phyloP scores from a whole-genome alignment of 1,140 invertebrate species.

The Diorhabda sublineata region DNA sequence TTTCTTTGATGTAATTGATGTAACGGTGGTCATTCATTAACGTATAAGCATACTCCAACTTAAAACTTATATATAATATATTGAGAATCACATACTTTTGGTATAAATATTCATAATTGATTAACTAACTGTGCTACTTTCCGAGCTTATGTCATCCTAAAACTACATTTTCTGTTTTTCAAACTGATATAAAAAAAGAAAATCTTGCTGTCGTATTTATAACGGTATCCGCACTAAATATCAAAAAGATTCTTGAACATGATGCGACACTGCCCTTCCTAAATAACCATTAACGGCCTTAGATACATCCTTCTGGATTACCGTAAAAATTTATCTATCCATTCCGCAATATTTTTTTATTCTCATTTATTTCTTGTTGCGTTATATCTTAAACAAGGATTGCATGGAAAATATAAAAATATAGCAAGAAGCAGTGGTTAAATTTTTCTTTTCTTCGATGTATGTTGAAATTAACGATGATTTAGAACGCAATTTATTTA shows the following conservation, averaged over 20 bases:
- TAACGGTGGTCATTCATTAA: no score
- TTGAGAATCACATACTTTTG: no score
- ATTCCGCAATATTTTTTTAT: conserved; percentile 3
- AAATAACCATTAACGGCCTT: conserved; percentile 2
- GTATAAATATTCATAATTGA: no score
- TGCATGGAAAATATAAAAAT: conserved; percentile 1
- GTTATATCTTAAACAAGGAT: conserved; percentile 3
- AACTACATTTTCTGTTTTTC: no score
- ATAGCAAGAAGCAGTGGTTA: not conserved
- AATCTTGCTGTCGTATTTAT: no score
- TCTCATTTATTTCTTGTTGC: conserved; percentile 2
- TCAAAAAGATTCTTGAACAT: not conserved
- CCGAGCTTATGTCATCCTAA: no score
- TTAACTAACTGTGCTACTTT: no score
- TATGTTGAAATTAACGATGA: conserved; percentile 1
- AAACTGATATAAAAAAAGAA: no score
- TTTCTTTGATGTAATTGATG: no score
- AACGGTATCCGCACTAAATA: not conserved
- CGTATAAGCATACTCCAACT: no score
- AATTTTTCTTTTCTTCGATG: not conserved
- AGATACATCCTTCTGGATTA: not conserved
- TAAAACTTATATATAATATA: no score
- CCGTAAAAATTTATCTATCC: conserved; percentile 2
- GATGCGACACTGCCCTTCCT: not conserved
- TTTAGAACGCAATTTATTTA: not conserved